A percentile compares a stretch with the other conserved stretches of the same genome.
These are phyloP conservation scores for Heterocephalus glaber DNA, from an alignment of 2,113 vertebrate species.

Conservation along the genomic window DNA sequence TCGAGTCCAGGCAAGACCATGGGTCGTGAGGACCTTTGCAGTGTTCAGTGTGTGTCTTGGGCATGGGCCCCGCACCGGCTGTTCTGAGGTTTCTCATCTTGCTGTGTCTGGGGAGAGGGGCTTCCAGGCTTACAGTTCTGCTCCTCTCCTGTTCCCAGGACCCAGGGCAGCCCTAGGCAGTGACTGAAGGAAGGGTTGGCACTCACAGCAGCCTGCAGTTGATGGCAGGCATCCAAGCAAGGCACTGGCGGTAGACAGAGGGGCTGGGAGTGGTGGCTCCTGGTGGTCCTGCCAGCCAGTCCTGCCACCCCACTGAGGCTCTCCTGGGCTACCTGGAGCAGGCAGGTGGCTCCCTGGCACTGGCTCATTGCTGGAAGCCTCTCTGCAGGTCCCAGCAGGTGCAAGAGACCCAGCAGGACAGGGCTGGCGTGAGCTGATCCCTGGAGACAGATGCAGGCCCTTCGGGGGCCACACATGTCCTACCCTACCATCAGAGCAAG, in stretches of 20 bases:
- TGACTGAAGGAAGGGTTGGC: neutral
- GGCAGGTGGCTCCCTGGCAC: neutral
- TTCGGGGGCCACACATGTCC: rapidly evolving
- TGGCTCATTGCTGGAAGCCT: neutral
- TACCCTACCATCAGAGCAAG: neutral
- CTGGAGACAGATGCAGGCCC: no score
- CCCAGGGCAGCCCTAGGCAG: neutral
- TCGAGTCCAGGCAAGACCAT: neutral
- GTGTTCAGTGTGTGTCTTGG: neutral
- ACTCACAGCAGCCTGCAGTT: neutral
- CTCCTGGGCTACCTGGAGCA: neutral
- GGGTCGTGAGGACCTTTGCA: neutral
- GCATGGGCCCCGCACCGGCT: neutral
- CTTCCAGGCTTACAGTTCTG: neutral
- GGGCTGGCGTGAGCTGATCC: neutral
- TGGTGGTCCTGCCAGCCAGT: no score
- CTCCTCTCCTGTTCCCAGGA: neutral
- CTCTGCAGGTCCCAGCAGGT: neutral
- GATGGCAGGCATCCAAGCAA: neutral
- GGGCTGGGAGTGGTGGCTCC: neutral
- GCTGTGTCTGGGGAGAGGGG: neutral
- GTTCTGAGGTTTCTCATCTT: neutral
- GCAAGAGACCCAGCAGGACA: neutral
- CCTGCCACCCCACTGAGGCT: neutral
- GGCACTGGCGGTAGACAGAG: rapidly evolving